Evolutionary conservation across 92 coral and sea anemone genomes (phyloP).

Genomic region (Phenganax marumi): DNA sequence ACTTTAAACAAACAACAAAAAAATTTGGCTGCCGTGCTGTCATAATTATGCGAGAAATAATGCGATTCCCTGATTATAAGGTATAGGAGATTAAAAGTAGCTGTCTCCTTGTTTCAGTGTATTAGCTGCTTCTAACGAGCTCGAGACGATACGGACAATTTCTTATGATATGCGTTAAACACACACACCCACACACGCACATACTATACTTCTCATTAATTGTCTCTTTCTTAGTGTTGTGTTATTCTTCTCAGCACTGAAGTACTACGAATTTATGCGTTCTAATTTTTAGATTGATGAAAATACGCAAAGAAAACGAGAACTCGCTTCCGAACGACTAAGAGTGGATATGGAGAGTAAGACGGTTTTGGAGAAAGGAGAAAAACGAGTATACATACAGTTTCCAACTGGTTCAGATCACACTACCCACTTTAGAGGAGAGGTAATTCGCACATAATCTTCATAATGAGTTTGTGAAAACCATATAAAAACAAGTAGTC

Average conservation of each 20-base stretch:
- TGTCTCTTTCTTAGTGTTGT: conserved; percentile 17
- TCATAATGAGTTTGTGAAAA: background rate
- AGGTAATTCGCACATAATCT: conserved; percentile 40
- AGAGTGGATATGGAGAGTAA: conserved; percentile 44
- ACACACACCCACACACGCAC: too few species aligned
- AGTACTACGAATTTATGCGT: too few species aligned
- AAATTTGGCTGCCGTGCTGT: conserved; percentile 61
- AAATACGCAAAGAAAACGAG: conserved; percentile 54
- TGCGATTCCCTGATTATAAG: conserved; percentile 57
- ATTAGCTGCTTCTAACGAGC: too few species aligned
- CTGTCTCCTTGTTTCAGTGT: background rate
- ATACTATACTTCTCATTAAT: background rate
- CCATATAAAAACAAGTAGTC: too few species aligned
- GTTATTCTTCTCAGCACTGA: background rate
- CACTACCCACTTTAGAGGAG: conserved; percentile 52
- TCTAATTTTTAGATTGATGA: conserved; percentile 36
- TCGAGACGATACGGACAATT: too few species aligned
- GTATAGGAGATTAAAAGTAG: conserved; percentile 12
- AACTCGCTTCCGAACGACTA: conserved; percentile 49
- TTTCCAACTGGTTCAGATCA: conserved; percentile 58
- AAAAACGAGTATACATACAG: conserved; percentile 55
- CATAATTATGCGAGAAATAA: conserved; percentile 46
- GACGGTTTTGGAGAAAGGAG: conserved; percentile 39
- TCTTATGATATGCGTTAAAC: too few species aligned
- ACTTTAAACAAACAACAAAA: conserved; percentile 55